Percentiles rank a stretch among this genome's conserved stretches.
Evolutionary conservation across 2,797 vertebrate genomes (phyloP).

Genomic region (Sebastes ruberrimus): DNA sequence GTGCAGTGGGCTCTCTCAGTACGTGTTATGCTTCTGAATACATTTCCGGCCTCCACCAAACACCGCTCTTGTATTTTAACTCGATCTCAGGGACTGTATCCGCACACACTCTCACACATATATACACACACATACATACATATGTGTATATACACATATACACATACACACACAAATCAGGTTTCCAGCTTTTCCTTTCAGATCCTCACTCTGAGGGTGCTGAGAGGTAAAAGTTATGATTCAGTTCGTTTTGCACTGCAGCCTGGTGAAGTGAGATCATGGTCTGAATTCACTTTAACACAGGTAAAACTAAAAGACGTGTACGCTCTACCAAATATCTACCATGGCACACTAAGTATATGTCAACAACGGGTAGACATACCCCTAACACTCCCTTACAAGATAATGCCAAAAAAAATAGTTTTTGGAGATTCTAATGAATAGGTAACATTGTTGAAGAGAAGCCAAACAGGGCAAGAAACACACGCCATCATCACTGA

Average conservation of each 20-base stretch:
- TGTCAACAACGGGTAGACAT: not conserved
- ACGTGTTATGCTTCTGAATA: constrained; percentile 79
- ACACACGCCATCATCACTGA: not conserved
- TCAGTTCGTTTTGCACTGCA: not conserved
- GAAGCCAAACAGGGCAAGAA: not conserved
- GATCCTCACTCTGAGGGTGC: not conserved
- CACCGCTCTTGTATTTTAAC: constrained; percentile 43
- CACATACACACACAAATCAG: not conserved
- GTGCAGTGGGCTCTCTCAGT: constrained; percentile 48
- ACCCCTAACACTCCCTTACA: not conserved
- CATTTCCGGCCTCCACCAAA: constrained; percentile 71
- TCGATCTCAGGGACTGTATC: constrained; percentile 10
- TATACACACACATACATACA: not conserved
- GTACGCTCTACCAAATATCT: not conserved
- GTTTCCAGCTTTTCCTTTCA: not conserved
- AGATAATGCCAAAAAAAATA: not conserved
- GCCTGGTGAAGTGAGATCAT: not conserved
- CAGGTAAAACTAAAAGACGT: not conserved
- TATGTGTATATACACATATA: not conserved
- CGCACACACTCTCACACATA: not conserved
- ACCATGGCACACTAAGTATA: not conserved
- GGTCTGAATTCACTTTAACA: not conserved
- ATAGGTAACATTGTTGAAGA: not conserved
- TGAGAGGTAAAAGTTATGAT: not conserved
- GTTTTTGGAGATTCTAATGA: not conserved